Evolutionary conservation across 2,113 vertebrate genomes (phyloP).

Genomic region (Willisornis vidua): DNA sequence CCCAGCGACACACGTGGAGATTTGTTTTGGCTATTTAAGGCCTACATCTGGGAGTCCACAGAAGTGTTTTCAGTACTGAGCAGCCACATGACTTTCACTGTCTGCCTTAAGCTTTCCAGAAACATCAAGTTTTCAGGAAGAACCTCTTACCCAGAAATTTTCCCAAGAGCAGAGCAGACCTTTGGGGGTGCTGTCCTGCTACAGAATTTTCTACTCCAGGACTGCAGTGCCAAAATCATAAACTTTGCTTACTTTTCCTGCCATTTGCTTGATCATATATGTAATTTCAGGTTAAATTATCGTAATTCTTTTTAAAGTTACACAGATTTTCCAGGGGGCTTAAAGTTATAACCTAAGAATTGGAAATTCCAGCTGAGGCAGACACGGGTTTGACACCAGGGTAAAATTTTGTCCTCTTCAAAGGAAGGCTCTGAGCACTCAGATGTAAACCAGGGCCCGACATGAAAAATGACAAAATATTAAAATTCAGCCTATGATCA

Average conservation of each 20-base stretch:
- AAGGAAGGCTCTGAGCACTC: background rate
- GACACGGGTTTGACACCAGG: background rate
- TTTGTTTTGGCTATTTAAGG: background rate
- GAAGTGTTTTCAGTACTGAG: background rate
- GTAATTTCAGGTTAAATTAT: background rate
- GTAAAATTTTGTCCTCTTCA: background rate
- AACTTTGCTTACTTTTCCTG: background rate
- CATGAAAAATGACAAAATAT: background rate
- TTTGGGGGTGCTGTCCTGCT: background rate
- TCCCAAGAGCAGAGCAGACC: background rate
- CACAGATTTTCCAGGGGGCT: background rate
- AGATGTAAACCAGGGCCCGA: background rate
- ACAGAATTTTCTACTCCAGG: background rate
- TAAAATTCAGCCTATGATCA: background rate
- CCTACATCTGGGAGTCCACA: background rate
- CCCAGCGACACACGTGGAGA: background rate
- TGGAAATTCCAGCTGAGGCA: background rate
- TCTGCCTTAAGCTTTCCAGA: background rate
- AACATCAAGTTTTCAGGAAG: background rate
- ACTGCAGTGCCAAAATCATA: background rate
- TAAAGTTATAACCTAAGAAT: background rate
- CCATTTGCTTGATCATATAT: background rate
- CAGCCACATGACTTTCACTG: background rate
- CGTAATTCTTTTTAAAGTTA: background rate
- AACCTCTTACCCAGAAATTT: constrained; percentile 1